Conservation (phyloP, 1,140 invertebrate species). For the Catajapyx aquilonaris region DNA sequence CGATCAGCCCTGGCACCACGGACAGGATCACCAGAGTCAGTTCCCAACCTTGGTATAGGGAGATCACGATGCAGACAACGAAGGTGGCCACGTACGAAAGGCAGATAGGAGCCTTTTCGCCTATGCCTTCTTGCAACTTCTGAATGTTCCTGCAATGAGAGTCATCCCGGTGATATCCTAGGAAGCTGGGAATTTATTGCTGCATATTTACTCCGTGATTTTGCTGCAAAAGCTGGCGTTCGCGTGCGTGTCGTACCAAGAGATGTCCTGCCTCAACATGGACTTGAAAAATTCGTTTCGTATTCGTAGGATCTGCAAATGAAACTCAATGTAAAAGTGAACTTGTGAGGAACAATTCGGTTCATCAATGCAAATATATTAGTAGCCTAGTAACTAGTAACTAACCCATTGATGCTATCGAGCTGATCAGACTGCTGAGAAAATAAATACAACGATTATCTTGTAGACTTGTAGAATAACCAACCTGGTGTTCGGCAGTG, state of each 20-base stretch:
- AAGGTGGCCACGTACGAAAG: slow-evolving; percentile 55
- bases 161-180: too few relatives aligned
- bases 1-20: slow-evolving; percentile 53
- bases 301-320: too few relatives aligned
- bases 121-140: slow-evolving; percentile 78
- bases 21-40: slow-evolving; percentile 67
- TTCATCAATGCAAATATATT: too few relatives aligned
- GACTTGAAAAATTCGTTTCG: not conserved
- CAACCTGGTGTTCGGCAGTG: too few relatives aligned
- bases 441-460: too few relatives aligned
- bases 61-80: slow-evolving; percentile 49
- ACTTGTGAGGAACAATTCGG: too few relatives aligned
- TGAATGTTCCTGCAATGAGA: slow-evolving; percentile 45
- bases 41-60: slow-evolving; percentile 72
- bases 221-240: not conserved
- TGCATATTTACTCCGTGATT: not conserved
- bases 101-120: slow-evolving; percentile 74
- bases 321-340: too few relatives aligned
- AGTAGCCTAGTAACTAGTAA: too few relatives aligned
- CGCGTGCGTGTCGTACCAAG: not conserved
- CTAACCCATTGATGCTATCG: too few relatives aligned
- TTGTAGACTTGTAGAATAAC: too few relatives aligned
- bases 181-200: too few relatives aligned
- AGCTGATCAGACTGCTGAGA: too few relatives aligned
- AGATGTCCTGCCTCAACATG: not conserved